These are phyloP conservation scores for Emydura subglobosa DNA, from an alignment of 2,113 vertebrate species.

Conservation along the genomic window DNA sequence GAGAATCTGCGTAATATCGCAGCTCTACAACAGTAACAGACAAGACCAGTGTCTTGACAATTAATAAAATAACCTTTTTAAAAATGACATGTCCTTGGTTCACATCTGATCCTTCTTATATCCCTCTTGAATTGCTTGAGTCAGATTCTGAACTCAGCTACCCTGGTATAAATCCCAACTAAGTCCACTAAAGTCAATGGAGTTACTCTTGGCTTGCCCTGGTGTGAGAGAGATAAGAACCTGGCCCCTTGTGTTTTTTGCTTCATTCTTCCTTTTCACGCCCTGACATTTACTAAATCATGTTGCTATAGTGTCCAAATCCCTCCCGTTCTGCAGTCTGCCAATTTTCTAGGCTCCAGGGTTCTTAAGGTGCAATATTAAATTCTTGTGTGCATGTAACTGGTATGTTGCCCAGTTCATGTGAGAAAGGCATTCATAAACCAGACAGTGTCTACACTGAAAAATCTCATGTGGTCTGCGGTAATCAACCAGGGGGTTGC, in stretches of 20 bases:
- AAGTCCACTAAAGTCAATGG: background rate
- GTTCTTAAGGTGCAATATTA: background rate
- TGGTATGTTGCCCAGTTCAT: background rate
- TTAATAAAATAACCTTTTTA: background rate
- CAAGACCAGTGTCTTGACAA: background rate
- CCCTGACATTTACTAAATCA: background rate
- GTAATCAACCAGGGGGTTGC: background rate
- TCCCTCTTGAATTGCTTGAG: background rate
- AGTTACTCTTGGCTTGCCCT: background rate
- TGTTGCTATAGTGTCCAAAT: background rate
- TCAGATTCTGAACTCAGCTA: background rate
- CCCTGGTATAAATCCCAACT: background rate
- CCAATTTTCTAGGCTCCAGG: background rate
- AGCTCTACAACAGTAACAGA: background rate
- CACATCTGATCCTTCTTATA: background rate
- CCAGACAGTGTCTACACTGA: background rate
- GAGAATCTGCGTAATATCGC: rapidly evolving
- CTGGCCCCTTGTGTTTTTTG: background rate
- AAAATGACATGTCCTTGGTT: background rate
- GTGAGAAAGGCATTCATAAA: background rate
- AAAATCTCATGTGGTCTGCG: background rate
- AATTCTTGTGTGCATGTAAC: background rate
- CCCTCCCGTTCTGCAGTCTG: background rate
- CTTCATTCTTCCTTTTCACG: background rate
- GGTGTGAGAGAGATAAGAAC: background rate